phyloP scores from a whole-genome alignment of 1,140 invertebrate genomes.

The Zelostemma sp. region DNA sequence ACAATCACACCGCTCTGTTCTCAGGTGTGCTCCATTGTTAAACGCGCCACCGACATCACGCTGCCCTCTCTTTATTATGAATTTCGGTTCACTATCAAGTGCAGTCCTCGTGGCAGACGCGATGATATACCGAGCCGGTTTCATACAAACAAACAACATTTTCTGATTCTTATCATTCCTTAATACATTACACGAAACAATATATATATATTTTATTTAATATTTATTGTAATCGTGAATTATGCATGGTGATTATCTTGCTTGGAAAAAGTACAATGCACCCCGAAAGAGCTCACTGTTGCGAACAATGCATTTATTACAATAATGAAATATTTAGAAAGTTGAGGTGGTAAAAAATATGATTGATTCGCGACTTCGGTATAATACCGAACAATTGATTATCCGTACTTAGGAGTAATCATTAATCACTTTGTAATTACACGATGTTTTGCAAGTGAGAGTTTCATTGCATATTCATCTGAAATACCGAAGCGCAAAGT shows the following conservation, averaged over 20 bases:
- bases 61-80: constrained; percentile 61
- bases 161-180: neutral
- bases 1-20: constrained; percentile 56
- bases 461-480: neutral
- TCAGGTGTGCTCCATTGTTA: constrained; percentile 66
- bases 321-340: neutral
- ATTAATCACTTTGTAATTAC: neutral
- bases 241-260: no score
- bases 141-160: constrained; percentile 2
- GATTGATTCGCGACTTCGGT: neutral
- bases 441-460: neutral
- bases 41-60: constrained; percentile 55
- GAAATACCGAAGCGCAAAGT: neutral
- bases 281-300: neutral
- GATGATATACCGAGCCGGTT: neutral
- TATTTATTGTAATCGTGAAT: neutral
- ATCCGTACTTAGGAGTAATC: neutral
- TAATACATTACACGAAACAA: no score
- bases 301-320: neutral
- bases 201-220: neutral
- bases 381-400: constrained; percentile 1
- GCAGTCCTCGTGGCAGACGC: neutral
- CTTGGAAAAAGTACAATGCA: no score
- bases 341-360: neutral
- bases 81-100: constrained; percentile 29